phyloP scores from a whole-genome alignment of 2,888 invertebrate genomes.

The Gasteruption jaculator region DNA sequence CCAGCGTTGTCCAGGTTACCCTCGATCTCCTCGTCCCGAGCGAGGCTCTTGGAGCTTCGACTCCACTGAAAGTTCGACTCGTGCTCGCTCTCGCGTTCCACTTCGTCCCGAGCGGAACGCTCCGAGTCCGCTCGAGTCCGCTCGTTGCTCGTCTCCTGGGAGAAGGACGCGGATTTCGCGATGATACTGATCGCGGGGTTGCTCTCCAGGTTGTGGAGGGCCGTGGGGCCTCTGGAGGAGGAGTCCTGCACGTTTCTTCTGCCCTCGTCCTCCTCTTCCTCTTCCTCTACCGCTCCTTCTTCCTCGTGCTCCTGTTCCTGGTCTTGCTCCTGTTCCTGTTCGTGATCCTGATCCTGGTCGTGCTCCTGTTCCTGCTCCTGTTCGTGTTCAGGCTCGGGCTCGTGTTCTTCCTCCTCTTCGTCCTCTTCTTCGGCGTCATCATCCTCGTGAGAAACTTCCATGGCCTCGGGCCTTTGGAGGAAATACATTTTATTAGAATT shows the following conservation, averaged over 20 bases:
- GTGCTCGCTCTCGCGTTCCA: slow-evolving; percentile 1
- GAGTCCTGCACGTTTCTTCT: too few species aligned
- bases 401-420: slow-evolving; percentile 8
- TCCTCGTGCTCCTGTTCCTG: too few species aligned
- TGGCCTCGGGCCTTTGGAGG: too few species aligned
- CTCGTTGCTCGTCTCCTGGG: slow-evolving; percentile 20
- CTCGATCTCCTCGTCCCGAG: slow-evolving; percentile 14
- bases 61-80: too few species aligned
- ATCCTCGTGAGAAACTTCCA: too few species aligned
- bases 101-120: too few species aligned
- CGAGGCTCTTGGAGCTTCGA: slow-evolving; percentile 6
- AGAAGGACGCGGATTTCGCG: slow-evolving; percentile 32
- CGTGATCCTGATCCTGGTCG: too few species aligned
- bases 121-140: slow-evolving; percentile 13
- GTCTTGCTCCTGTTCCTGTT: too few species aligned
- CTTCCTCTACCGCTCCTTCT: too few species aligned
- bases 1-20: slow-evolving; percentile 33
- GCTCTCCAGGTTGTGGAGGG: slow-evolving; percentile 31
- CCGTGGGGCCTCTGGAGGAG: slow-evolving; percentile 27
- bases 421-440: slow-evolving; percentile 1
- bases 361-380: slow-evolving; percentile 12
- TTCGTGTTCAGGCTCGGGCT: slow-evolving; percentile 5
- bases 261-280: slow-evolving; percentile 27
- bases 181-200: slow-evolving; percentile 31
- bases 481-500: too few species aligned